Base-by-base conservation (phyloP, 2,797 vertebrate species). In the Ctenopoma multispine region DNA sequence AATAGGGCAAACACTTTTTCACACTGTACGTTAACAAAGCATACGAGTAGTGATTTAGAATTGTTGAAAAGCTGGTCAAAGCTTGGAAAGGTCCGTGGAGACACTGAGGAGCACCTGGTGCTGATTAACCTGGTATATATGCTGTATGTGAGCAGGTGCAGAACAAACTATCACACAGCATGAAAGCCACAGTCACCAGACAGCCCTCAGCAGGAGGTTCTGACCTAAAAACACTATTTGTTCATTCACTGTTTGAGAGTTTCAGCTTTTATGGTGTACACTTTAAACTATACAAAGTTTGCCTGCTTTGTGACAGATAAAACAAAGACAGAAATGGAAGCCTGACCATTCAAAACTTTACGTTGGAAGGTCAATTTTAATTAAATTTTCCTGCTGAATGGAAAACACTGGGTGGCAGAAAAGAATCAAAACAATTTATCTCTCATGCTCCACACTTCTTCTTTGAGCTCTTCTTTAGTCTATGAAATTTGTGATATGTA, bases 231-330 rank as follows among this genome's bases (percentile, higher is more conserved):
- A 58, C 38, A 5, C 41, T 60, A 21, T 60, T 56, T 62, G 47
- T 74, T 66, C n/a, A n/a, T n/a, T n/a, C n/a, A n/a, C n/a, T n/a
- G n/a, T n/a, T n/a, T n/a, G 38, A 44, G 43, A 9, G 70, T 46
- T 23, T 74, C 40, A 59, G 29, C 55, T 2, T 24, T 20, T 29
- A 50, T 40, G 43, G 36, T 38, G 29, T 53, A 57, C 43, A 27
- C 50, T 69, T 69, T 43, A 29, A 73, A 61, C 76, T 63, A 66
- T 58, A 68, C 61, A 63, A 48, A n/a, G 21, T 64, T 60, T 68
- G n/a, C 12, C 62, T 70, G 29, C 48, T 73, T 59, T 65, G 56
- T 69, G 70, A 72, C 56, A 77, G 73, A 73, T 63, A 50, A 75
- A 77, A 68, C 54, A 66, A 66, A 57, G 47, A 34, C 62, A 48